Evolutionary conservation across 2,113 vertebrate genomes (phyloP), one percentile per base, ranked within the genome.

Genomic region (Cromileptes altivelis): DNA sequence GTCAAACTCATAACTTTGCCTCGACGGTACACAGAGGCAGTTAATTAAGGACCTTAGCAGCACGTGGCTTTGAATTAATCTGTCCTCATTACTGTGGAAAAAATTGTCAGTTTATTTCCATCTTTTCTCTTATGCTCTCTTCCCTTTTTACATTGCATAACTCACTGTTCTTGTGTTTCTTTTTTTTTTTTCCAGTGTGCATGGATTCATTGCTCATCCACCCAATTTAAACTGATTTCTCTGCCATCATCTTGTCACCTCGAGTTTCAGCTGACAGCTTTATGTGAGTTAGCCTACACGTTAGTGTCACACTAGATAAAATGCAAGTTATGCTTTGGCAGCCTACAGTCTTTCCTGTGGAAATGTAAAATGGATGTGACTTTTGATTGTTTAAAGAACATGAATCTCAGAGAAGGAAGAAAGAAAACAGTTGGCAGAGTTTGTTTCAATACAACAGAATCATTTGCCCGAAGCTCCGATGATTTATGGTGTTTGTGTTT

Each of bases 1-100:
- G 88, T 89, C 89, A 87, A 85, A 82, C 42, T 82, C 73, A 64
- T 58, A 86, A 82, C 64, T 82, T 86, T 23, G 52, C 75, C 50
- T 80, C 63, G 9, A 65, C 27, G 21, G 17, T 17, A 55, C 61
- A 62, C 52, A 52, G 60, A 86, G 45, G 56, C 85, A 86, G 78
- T 78, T 93, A 87, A 92, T 92, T 89, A 90, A 84, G 82, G 50
- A 68, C 77, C 75, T 69, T 15, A 72, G 56, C 73, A 33, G 58
- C 82, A 77, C 40, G 2, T 82, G 85, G 70, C 75, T 87, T 81
- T 81, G 71, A 86, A 86, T 85, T 84, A 80, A 85, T 90, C 76
- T 55, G 80, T 78, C 80, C 81, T 89, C 76, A 81, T 91, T 90
- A 87, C 73, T 81, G 81, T 23, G 53, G 47, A 78, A 78, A 85